Percentiles rank a stretch among this genome's conserved stretches.
These are phyloP conservation scores for Daboia siamensis DNA, from an alignment of 2,113 vertebrate genomes.

Conservation along the genomic window DNA sequence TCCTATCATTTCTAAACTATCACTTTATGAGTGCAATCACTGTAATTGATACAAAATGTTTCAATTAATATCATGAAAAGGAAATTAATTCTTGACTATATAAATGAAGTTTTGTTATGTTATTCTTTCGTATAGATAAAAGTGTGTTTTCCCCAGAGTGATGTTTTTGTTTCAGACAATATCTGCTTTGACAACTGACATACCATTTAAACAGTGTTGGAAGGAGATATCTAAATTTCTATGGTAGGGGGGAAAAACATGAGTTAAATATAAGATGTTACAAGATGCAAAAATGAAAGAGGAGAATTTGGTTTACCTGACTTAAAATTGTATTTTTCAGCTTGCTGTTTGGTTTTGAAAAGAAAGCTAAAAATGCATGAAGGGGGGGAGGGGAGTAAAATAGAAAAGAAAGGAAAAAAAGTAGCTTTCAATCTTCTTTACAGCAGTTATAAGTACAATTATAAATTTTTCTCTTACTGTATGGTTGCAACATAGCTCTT, in stretches of 20 bases:
- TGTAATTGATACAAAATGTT: not conserved
- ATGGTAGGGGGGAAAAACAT: not conserved
- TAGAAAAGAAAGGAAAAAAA: not conserved
- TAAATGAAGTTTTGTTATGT: not conserved
- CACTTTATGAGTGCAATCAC: not conserved
- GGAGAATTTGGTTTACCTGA: not conserved
- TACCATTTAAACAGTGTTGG: not conserved
- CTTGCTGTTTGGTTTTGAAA: not conserved
- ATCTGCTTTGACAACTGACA: not conserved
- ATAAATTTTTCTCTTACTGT: not conserved
- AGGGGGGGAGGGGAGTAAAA: not conserved
- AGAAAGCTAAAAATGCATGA: not conserved
- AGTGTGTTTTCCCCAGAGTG: not conserved
- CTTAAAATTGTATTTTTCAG: not conserved
- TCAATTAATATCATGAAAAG: not conserved
- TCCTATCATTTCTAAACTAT: conserved; percentile 16
- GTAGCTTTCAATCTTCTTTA: not conserved
- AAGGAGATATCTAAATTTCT: not conserved
- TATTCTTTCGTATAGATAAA: not conserved
- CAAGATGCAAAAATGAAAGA: not conserved
- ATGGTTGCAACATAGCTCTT: not conserved
- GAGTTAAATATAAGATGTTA: not conserved
- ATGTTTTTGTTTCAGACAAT: not conserved
- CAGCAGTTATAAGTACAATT: not conserved
- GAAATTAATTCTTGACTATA: not conserved